A percentile compares a stretch with the other conserved stretches of the same genome.
Conservation (phyloP, 1,140 invertebrate genomes). For the Drosophila subpulchrella region DNA sequence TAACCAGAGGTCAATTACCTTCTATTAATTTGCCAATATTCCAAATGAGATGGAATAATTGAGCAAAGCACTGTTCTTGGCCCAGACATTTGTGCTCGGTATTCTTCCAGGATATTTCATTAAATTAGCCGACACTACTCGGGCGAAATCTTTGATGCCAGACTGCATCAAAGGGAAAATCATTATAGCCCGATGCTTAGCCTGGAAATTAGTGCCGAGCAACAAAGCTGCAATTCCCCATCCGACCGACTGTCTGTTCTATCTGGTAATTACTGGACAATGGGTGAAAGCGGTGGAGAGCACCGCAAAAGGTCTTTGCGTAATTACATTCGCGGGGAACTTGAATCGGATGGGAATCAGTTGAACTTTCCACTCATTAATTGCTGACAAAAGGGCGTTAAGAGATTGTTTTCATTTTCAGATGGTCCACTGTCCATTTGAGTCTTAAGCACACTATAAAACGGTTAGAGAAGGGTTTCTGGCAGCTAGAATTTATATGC, state of each 20-base stretch:
- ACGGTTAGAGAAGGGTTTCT: not conserved
- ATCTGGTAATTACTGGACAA: slow-evolving; percentile 65
- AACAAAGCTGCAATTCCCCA: slow-evolving; percentile 21
- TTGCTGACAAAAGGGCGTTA: slow-evolving; percentile 24
- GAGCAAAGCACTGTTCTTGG: slow-evolving; percentile 11
- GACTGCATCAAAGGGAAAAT: slow-evolving; percentile 28
- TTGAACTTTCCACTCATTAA: slow-evolving; percentile 48
- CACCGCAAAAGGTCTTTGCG: slow-evolving; percentile 53
- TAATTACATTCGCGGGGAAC: slow-evolving; percentile 52
- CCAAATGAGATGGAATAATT: slow-evolving; percentile 46
- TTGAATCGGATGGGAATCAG: slow-evolving; percentile 19
- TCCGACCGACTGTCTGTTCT: slow-evolving; percentile 16
- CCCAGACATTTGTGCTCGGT: slow-evolving; percentile 1
- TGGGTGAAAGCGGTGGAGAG: slow-evolving; percentile 9
- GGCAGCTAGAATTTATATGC: slow-evolving; percentile 19
- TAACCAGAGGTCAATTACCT: slow-evolving; percentile 25
- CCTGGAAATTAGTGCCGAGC: slow-evolving; percentile 56
- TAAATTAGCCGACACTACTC: slow-evolving; percentile 30
- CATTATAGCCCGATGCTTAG: slow-evolving; percentile 20
- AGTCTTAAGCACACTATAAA: slow-evolving; percentile 16
- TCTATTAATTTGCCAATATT: slow-evolving; percentile 34
- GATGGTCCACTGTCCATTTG: not conserved
- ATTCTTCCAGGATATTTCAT: slow-evolving; percentile 35
- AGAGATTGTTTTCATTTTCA: slow-evolving; percentile 21
- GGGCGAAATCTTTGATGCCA: slow-evolving; percentile 19